Percentiles rank a stretch among this genome's conserved stretches.
phyloP scores from a whole-genome alignment of 2,888 invertebrate species.

The Embidobia sp. region DNA sequence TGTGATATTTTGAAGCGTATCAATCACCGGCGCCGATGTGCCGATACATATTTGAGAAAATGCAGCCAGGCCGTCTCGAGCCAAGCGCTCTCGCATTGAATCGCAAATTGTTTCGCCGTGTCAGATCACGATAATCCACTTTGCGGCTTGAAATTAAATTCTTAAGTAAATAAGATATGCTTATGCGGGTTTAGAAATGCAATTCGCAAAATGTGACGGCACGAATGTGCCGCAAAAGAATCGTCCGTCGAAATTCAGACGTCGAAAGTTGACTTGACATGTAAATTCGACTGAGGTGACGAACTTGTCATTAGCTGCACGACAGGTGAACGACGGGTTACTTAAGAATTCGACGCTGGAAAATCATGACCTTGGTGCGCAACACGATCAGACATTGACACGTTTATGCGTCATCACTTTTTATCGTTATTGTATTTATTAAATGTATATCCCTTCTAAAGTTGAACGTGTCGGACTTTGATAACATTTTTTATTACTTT shows the following conservation, averaged over 20 bases:
- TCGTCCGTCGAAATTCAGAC: conserved; percentile 61
- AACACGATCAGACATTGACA: conserved; percentile 35
- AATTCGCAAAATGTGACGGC: conserved; percentile 18
- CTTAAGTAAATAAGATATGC: conserved; percentile 21
- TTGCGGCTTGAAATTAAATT: conserved; percentile 34
- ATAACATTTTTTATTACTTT: no score
- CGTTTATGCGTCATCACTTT: not conserved
- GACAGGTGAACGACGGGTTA: conserved; percentile 43
- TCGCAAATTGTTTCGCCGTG: conserved; percentile 39
- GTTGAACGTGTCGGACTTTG: no score
- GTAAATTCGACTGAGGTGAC: conserved; percentile 55
- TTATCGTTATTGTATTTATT: conserved; percentile 10
- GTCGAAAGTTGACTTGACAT: conserved; percentile 56
- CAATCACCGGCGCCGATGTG: conserved; percentile 35
- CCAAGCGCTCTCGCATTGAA: conserved; percentile 27
- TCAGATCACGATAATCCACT: conserved; percentile 38
- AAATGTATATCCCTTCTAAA: no score
- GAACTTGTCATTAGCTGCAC: conserved; percentile 43
- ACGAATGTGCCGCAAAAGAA: no score
- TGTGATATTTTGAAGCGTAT: conserved; percentile 55
- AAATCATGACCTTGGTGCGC: conserved; percentile 77
- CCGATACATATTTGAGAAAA: conserved; percentile 49
- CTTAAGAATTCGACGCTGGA: conserved; percentile 72
- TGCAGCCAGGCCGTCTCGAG: conserved; percentile 1
- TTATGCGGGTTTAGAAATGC: conserved; percentile 45